Conservation (phyloP, 2,888 invertebrate genomes). For the Chironomus tentans region DNA sequence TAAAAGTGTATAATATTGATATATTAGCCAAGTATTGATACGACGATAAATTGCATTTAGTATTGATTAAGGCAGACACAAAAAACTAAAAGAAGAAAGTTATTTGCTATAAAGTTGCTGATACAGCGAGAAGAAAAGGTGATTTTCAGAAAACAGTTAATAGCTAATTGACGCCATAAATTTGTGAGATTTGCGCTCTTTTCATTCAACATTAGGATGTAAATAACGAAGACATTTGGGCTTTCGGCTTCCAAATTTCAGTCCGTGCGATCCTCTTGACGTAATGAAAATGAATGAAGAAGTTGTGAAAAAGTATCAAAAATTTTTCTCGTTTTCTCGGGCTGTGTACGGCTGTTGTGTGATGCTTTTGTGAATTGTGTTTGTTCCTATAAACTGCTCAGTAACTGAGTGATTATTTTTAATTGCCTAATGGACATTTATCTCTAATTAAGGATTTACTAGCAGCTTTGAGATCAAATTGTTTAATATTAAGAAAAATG, state of each 20-base stretch:
- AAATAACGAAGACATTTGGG: neutral
- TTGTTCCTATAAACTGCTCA: neutral
- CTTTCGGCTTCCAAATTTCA: neutral
- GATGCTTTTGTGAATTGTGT: neutral
- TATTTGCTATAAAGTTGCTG: constrained; percentile 24
- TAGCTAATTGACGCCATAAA: neutral
- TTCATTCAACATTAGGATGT: constrained; percentile 7
- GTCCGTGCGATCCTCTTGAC: constrained; percentile 10
- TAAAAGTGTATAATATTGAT: too few species aligned
- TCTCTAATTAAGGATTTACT: too few species aligned
- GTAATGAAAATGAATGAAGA: constrained; percentile 24
- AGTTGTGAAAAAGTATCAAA: constrained; percentile 24
- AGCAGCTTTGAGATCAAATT: neutral
- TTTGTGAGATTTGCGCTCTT: constrained; percentile 22
- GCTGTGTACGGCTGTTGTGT: neutral
- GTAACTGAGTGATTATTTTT: neutral
- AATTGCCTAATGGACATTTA: too few species aligned
- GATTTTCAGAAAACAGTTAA: neutral
- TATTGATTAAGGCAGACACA: constrained; percentile 12
- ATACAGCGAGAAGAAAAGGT: constrained; percentile 2
- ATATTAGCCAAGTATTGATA: neutral
- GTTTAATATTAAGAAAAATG: neutral
- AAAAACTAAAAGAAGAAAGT: constrained; percentile 22
- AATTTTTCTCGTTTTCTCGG: constrained; percentile 22
- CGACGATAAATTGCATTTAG: neutral